Conservation (phyloP, 1,140 invertebrate genomes). For the Phymastichus coffea region DNA sequence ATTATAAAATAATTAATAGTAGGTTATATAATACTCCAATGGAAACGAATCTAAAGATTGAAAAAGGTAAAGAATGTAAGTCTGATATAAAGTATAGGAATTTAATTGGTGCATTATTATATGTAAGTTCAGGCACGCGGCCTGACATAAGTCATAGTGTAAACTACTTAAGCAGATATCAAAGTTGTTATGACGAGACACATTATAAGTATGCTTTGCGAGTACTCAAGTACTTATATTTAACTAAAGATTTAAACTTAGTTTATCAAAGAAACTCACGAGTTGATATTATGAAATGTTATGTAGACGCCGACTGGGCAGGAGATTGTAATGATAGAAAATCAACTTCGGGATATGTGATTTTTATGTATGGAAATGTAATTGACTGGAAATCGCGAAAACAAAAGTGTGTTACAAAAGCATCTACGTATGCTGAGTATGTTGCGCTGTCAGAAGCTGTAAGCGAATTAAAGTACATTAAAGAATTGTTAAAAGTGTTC, state of each 20-base stretch:
- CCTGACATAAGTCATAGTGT: background rate
- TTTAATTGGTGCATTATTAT: background rate
- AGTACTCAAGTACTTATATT: background rate
- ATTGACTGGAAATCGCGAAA: background rate
- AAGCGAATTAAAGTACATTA: background rate
- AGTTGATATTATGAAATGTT: slow-evolving; percentile 37
- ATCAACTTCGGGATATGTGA: slow-evolving; percentile 47
- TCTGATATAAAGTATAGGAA: background rate
- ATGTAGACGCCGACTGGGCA: slow-evolving; percentile 52
- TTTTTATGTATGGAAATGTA: slow-evolving; percentile 25
- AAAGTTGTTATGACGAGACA: background rate
- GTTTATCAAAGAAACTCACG: slow-evolving; percentile 5
- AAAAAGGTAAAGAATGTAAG: background rate
- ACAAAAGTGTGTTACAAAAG: background rate
- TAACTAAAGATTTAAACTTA: background rate
- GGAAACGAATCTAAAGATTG: background rate
- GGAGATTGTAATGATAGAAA: slow-evolving; percentile 42
- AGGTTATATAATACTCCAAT: background rate
- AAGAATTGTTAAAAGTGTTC: background rate
- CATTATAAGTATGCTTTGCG: background rate
- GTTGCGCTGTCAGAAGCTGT: background rate
- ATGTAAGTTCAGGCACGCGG: background rate
- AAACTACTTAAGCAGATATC: background rate
- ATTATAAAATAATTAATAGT: background rate
- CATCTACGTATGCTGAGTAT: background rate